phyloP scores from a whole-genome alignment of 2,888 invertebrate species.

The Muschampia plurimacula region DNA sequence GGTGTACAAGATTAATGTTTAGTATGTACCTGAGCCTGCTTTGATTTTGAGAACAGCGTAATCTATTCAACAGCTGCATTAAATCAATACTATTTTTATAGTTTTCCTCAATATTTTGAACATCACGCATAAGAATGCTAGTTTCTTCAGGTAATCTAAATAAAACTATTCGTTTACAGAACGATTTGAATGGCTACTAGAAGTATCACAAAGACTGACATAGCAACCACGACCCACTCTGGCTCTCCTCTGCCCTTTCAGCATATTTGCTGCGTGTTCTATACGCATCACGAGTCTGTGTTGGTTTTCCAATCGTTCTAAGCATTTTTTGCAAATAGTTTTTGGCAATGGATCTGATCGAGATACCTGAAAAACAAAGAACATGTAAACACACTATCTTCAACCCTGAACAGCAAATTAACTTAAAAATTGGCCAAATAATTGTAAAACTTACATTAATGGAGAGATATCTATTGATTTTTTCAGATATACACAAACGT shows the following conservation, averaged over 20 bases:
- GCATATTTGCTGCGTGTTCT: conserved; percentile 73
- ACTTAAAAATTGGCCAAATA: background rate
- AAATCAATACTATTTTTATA: background rate
- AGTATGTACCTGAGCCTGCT: background rate
- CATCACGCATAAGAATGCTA: conserved; percentile 8
- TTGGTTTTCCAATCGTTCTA: conserved; percentile 86
- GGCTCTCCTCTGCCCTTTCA: conserved; percentile 67
- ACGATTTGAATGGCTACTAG: conserved; percentile 53
- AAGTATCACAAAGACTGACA: conserved; percentile 56
- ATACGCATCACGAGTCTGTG: conserved; percentile 81
- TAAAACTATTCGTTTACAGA: conserved; percentile 32
- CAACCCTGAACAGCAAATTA: background rate
- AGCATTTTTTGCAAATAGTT: conserved; percentile 87
- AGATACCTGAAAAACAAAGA: conserved; percentile 79
- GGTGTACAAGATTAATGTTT: background rate
- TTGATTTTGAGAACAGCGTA: background rate
- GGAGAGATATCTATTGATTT: conserved; percentile 92
- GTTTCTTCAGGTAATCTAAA: background rate
- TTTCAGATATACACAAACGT: conserved; percentile 90
- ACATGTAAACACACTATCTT: background rate
- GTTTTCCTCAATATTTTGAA: conserved; percentile 4
- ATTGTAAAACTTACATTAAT: conserved; percentile 87
- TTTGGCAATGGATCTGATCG: conserved; percentile 89
- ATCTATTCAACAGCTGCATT: background rate
- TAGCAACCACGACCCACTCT: conserved; percentile 56